A percentile compares a stretch with the other conserved stretches of the same genome.
phyloP scores from a whole-genome alignment of 2,888 invertebrate genomes.

The Notocelia uddmanniana region DNA sequence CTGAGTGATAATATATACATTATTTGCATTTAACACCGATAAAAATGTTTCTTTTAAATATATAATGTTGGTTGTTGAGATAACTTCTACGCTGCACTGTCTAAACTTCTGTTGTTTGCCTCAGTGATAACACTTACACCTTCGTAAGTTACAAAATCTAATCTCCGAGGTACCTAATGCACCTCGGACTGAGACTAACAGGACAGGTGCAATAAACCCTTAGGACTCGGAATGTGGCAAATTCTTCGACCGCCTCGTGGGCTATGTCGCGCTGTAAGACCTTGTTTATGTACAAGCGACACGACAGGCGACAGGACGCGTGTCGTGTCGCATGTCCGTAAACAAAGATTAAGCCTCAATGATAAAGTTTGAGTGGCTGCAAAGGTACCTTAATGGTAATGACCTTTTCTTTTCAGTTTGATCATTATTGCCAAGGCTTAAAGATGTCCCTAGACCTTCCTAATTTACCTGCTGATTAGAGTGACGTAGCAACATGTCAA shows the following conservation, averaged over 20 bases:
- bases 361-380: too few species aligned
- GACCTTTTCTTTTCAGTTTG: too few species aligned
- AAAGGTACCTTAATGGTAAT: too few species aligned
- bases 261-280: neutral
- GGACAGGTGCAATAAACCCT: neutral
- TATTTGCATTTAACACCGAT: neutral
- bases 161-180: neutral
- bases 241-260: neutral
- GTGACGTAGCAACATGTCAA: neutral
- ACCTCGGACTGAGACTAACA: neutral
- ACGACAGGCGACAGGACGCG: too few species aligned
- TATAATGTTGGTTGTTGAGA: neutral
- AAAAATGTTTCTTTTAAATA: neutral
- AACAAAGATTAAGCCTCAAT: too few species aligned
- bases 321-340: too few species aligned
- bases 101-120: neutral
- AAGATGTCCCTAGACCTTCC: neutral
- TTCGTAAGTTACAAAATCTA: neutral
- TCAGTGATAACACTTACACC: neutral
- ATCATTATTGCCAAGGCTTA: too few species aligned
- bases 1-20: neutral
- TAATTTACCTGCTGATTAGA: neutral
- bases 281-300: too few species aligned
- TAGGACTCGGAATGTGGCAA: constrained; percentile 49
- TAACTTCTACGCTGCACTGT: neutral